Conservation (phyloP, 2,888 invertebrate species). For the Acleris literana region DNA sequence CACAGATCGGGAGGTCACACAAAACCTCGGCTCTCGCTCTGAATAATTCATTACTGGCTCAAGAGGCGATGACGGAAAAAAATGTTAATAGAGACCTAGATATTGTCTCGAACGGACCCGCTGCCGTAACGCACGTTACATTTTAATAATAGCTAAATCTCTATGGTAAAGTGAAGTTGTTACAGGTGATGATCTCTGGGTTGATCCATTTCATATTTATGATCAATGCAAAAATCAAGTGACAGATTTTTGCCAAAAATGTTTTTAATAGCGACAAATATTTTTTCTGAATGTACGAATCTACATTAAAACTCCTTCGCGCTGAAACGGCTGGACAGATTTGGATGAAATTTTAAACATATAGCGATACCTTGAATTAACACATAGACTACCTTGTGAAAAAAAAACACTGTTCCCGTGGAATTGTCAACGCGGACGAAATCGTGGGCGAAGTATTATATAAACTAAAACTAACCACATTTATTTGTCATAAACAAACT, state of each 20-base stretch:
- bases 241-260: too few species aligned
- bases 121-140: constrained; percentile 26
- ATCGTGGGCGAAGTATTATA: neutral
- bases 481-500: too few species aligned
- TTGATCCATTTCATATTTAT: neutral
- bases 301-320: too few species aligned
- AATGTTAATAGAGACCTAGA: constrained; percentile 52
- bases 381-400: neutral
- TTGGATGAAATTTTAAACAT: neutral
- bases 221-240: neutral
- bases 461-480: neutral
- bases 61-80: constrained; percentile 51
- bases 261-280: too few species aligned
- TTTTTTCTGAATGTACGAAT: too few species aligned
- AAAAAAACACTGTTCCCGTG: neutral
- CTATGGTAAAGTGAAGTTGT: too few species aligned
- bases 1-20: constrained; percentile 46
- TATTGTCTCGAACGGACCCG: constrained; percentile 26
- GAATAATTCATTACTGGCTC: constrained; percentile 65
- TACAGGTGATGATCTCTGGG: neutral
- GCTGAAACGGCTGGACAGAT: too few species aligned
- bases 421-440: neutral
- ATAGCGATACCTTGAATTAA: neutral
- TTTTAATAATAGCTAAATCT: constrained; percentile 28
- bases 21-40: constrained; percentile 56